A percentile compares a stretch with the other conserved stretches of the same genome.
Conservation (phyloP, 2,797 vertebrate genomes). For the Hirundo rustica region DNA sequence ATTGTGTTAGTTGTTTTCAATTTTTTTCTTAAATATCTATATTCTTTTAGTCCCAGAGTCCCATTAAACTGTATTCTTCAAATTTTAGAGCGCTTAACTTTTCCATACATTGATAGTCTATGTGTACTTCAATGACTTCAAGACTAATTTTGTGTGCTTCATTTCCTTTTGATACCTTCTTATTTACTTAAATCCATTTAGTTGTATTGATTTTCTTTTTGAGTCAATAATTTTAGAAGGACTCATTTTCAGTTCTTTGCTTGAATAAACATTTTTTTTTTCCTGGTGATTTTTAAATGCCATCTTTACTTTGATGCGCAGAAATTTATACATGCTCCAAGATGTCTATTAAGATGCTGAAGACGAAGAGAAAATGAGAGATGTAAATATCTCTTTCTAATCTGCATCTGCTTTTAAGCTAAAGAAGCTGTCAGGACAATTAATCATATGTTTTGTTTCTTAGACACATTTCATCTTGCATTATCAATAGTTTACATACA, state of each 20-base stretch:
- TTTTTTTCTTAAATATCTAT: not conserved
- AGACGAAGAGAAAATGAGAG: not conserved
- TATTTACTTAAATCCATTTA: slow-evolving; percentile 41
- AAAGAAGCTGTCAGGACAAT: not conserved
- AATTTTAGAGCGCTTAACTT: not conserved
- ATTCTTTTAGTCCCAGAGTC: not conserved
- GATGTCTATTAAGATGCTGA: not conserved
- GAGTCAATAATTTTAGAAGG: slow-evolving; percentile 12
- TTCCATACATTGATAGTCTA: not conserved
- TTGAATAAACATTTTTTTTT: not conserved
- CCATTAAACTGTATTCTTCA: not conserved
- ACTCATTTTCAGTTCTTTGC: slow-evolving; percentile 1
- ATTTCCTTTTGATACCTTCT: slow-evolving; percentile 36
- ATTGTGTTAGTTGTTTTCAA: not conserved
- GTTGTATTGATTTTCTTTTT: slow-evolving; percentile 40
- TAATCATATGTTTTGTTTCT: not conserved
- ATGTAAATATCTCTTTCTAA: not conserved
- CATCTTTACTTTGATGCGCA: not conserved
- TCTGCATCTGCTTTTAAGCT: not conserved
- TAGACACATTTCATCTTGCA: not conserved
- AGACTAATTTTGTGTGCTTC: not conserved
- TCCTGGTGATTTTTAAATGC: not conserved
- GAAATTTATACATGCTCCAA: not conserved
- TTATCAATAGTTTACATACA: not conserved
- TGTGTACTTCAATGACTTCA: slow-evolving; percentile 43